Evolutionary conservation across 2,113 vertebrate genomes (phyloP), one percentile per base, ranked within the genome.

Genomic region (Cololabis saira): DNA sequence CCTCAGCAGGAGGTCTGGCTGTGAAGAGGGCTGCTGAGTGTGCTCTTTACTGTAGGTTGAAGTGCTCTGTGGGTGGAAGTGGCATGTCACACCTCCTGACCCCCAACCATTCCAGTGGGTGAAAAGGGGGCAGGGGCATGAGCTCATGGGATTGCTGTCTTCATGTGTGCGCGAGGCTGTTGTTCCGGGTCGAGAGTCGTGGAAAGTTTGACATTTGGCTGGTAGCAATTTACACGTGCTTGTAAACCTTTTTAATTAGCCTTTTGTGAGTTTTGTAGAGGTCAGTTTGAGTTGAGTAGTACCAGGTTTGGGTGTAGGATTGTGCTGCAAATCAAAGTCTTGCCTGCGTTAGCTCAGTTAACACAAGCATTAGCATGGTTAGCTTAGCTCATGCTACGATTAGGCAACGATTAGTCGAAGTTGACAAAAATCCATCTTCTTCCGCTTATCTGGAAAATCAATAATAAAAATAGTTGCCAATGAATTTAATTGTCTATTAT

Each of bases 1-100:
- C 66, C 64, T 78, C 65, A 66, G 82, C 80, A 51, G 80, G 75
- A 74, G 67, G 48, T 47, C 47, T 52, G 24, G 13, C 77, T 77
- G 49, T 67, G 74, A 63, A 51, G 24, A 48, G 64, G 22, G 61
- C 42, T 79, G 84, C 86, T 84, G 85, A 84, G 52, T 66, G 67
- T 16, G 58, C 67, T 68, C 76, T 82, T 78, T 70, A 60, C 62
- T 74, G 61, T 48, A 61, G 57, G 52, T 60, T 73, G 64, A 69
- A 63, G 60, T n/a, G 14, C 63, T 74, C 52, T 11, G 37, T 62
- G 61, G 77, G 74, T 72, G 72, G 49, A 80, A 62, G 72, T 51
- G 60, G 61, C 68, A 54, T 33, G 19, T 53, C 61, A 60, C 48
- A 47, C 49, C 40, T 17, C 15, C 15, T 24, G 43, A 53, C 42